Conservation (phyloP, 53 echinoderm and acorn worm genomes). For the Zoroaster sp. region DNA sequence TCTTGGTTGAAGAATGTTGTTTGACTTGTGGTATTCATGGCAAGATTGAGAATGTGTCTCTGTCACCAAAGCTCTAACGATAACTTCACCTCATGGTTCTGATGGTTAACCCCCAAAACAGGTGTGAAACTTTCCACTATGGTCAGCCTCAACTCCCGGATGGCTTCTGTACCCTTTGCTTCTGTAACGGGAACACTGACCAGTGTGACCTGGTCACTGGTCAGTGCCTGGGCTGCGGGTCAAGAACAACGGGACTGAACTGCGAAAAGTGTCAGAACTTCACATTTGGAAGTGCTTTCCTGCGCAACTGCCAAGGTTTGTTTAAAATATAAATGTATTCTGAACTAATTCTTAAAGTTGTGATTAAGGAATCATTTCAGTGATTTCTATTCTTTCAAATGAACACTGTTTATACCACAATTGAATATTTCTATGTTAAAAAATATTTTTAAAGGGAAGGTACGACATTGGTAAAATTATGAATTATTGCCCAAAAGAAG, state of each 20-base stretch:
- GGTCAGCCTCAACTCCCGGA: slow-evolving; percentile 67
- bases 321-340: no score
- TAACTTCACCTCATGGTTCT: neutral
- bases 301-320: slow-evolving; percentile 82
- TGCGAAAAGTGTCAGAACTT: slow-evolving; percentile 82
- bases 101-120: neutral
- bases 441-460: no score
- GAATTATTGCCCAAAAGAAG: no score
- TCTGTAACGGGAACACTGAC: slow-evolving; percentile 82
- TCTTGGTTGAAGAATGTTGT: no score
- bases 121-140: slow-evolving; percentile 80
- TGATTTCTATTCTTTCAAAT: no score
- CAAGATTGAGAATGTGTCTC: no score
- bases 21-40: no score
- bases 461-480: no score
- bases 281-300: slow-evolving; percentile 77
- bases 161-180: slow-evolving; percentile 83
- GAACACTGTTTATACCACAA: no score
- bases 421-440: no score
- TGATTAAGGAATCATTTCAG: no score
- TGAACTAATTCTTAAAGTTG: no score
- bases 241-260: slow-evolving; percentile 81
- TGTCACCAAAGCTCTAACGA: neutral
- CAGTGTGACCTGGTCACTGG: slow-evolving; percentile 74
- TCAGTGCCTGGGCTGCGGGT: slow-evolving; percentile 75